Percentiles rank a stretch among this genome's conserved stretches.
Evolutionary conservation across 2,888 invertebrate genomes (phyloP).

Genomic region (Drosophila hamatofila): DNA sequence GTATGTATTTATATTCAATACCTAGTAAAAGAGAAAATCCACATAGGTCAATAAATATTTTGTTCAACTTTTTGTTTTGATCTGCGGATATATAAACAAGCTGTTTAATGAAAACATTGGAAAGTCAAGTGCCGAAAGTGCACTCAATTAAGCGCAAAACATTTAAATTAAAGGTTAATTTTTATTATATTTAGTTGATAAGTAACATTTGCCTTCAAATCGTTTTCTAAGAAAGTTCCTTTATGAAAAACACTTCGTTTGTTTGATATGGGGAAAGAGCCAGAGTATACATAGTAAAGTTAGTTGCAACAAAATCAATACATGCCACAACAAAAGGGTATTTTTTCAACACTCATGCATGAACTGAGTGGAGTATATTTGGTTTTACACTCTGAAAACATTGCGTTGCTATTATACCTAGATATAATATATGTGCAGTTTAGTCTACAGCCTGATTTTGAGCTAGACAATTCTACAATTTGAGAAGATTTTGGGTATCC

Average conservation of each 20-base stretch:
- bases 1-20: neutral
- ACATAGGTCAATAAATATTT: slow-evolving; percentile 28
- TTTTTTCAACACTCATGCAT: neutral
- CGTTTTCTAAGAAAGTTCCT: neutral
- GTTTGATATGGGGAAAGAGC: neutral
- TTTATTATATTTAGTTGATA: too few species aligned
- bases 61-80: slow-evolving; percentile 20
- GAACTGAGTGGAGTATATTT: neutral
- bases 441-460: too few species aligned
- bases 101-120: neutral
- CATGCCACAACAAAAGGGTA: slow-evolving; percentile 2
- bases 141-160: neutral
- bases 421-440: too few species aligned
- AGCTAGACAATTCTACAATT: too few species aligned
- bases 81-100: slow-evolving; percentile 33
- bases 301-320: slow-evolving; percentile 33
- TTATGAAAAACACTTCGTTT: neutral
- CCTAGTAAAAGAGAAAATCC: neutral
- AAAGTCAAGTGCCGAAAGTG: neutral
- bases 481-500: too few species aligned
- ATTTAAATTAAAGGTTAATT: neutral
- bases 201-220: neutral
- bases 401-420: too few species aligned
- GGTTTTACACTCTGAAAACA: too few species aligned
- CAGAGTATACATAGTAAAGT: too few species aligned